phyloP scores from a whole-genome alignment of 2,797 vertebrate species.

The Labeo calbasu region DNA sequence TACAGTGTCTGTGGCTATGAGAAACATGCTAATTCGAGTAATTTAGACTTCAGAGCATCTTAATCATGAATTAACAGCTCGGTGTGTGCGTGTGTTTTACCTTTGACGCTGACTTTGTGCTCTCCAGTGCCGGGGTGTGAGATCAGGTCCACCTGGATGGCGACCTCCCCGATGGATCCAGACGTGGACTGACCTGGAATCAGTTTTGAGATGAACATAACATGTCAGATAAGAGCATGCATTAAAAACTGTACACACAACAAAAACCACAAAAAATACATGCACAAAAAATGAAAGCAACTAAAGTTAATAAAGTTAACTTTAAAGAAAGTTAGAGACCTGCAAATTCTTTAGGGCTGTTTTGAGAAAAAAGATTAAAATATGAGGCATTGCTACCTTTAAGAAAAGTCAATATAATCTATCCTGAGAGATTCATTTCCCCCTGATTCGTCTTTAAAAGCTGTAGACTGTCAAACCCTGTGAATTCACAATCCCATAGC shows the following conservation, averaged over 20 bases:
- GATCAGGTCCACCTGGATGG: slow-evolving; percentile 91
- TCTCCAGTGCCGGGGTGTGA: slow-evolving; percentile 94
- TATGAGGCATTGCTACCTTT: neutral
- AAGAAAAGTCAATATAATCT: neutral
- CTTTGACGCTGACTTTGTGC: slow-evolving; percentile 95
- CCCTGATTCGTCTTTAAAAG: neutral
- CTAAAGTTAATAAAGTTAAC: neutral
- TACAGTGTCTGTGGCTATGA: neutral
- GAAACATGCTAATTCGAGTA: neutral
- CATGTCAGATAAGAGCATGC: neutral
- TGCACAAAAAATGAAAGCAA: neutral
- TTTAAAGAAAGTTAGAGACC: neutral
- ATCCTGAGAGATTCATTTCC: neutral
- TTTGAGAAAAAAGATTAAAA: neutral
- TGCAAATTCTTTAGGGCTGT: neutral
- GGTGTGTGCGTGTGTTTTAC: slow-evolving; percentile 61
- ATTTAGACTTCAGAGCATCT: neutral
- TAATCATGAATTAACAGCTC: neutral
- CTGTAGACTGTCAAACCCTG: neutral
- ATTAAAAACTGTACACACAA: neutral
- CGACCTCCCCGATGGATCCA: slow-evolving; percentile 91
- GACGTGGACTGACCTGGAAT: slow-evolving; percentile 85
- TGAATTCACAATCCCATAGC: neutral
- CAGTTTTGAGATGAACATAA: slow-evolving; percentile 25
- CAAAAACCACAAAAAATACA: neutral